Evolutionary conservation across 2,888 invertebrate species (phyloP).

Genomic region (Homarus gammarus): DNA sequence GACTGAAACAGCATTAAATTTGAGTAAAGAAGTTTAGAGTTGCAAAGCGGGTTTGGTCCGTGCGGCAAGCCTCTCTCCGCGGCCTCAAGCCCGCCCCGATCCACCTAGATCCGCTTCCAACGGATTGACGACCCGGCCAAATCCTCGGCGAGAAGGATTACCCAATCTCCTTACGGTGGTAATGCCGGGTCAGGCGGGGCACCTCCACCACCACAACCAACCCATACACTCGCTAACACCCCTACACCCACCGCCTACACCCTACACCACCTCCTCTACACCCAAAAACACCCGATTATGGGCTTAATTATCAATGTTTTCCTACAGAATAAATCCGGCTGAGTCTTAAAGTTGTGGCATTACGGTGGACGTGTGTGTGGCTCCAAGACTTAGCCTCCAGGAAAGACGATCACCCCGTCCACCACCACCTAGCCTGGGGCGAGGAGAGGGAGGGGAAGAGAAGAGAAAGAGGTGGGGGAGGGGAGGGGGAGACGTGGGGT

Average conservation of each 20-base stretch:
- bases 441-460: neutral
- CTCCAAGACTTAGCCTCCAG: conserved; percentile 6
- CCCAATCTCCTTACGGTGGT: conserved; percentile 73
- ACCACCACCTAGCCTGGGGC: neutral
- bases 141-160: conserved; percentile 72
- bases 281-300: neutral
- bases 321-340: conserved; percentile 33
- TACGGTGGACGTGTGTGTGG: conserved; percentile 10
- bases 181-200: conserved; percentile 65
- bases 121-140: conserved; percentile 69
- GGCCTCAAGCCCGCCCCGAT: conserved; percentile 60
- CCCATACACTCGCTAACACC: neutral
- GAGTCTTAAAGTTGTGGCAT: conserved; percentile 37
- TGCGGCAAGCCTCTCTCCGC: conserved; percentile 63
- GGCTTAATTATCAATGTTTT: conserved; percentile 46
- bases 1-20: conserved; percentile 76
- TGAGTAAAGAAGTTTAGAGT: conserved; percentile 72
- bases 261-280: neutral
- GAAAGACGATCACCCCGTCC: neutral
- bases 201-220: neutral
- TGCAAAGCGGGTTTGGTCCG: conserved; percentile 73
- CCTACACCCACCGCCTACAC: neutral
- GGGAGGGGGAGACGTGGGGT: neutral
- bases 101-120: conserved; percentile 67
- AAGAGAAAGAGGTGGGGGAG: neutral